Conservation (phyloP, 2,888 invertebrate genomes). For the Coenonympha glycerion region DNA sequence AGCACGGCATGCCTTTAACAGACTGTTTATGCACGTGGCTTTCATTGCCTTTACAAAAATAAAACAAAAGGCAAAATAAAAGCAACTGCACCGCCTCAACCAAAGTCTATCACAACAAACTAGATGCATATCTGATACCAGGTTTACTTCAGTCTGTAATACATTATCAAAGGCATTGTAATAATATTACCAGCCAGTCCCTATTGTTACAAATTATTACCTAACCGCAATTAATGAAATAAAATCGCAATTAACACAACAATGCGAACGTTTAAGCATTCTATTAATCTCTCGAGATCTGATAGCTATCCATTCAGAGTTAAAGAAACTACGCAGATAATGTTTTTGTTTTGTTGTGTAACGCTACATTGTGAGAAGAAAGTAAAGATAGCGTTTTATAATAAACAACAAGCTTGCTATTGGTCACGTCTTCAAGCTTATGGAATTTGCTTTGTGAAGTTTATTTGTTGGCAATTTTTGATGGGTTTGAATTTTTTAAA, state of each 20-base stretch:
- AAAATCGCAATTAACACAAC: conserved; percentile 6
- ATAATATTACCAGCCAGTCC: background rate
- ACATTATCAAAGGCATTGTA: background rate
- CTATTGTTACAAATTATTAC: conserved; percentile 3
- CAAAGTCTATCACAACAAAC: background rate
- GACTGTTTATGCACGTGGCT: too few species aligned
- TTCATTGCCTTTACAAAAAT: too few species aligned
- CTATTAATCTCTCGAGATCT: background rate
- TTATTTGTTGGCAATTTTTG: too few species aligned
- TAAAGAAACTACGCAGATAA: background rate
- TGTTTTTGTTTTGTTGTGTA: background rate
- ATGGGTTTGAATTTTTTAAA: too few species aligned
- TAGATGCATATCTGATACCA: background rate
- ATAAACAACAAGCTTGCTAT: too few species aligned
- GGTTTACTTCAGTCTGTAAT: background rate
- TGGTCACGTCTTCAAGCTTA: too few species aligned
- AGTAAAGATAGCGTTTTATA: background rate
- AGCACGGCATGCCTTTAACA: too few species aligned
- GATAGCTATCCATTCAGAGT: background rate
- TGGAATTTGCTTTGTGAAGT: too few species aligned
- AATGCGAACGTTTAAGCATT: conserved; percentile 6
- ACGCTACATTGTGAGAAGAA: background rate
- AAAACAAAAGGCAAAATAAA: too few species aligned
- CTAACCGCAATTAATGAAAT: conserved; percentile 6
- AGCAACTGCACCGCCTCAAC: too few species aligned